Percentiles rank a stretch among this genome's conserved stretches.
Conservation (phyloP, 2,888 invertebrate species). For the Amaurobius ferox region DNA sequence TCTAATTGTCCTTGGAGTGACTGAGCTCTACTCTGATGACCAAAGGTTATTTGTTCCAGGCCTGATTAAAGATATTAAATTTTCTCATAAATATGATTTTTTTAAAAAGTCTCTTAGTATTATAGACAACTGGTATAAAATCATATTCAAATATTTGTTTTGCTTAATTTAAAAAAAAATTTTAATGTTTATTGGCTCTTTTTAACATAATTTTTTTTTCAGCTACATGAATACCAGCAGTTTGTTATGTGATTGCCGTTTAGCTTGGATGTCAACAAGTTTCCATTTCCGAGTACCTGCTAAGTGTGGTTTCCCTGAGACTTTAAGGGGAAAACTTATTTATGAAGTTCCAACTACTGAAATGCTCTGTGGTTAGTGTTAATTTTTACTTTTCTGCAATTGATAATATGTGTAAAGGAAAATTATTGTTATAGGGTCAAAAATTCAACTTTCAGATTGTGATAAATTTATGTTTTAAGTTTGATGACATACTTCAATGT, state of each 20-base stretch:
- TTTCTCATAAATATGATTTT: no score
- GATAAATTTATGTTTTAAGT: no score
- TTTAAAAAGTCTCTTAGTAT: no score
- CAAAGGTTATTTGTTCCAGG: no score
- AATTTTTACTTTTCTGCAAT: neutral
- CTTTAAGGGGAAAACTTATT: conserved; percentile 84
- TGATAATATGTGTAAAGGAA: neutral
- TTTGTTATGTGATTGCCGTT: conserved; percentile 91
- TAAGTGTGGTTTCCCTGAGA: conserved; percentile 89
- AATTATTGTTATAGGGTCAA: no score
- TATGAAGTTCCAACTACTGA: conserved; percentile 81
- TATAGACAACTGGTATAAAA: no score
- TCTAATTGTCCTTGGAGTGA: no score
- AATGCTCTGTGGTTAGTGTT: conserved; percentile 79
- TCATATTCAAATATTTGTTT: no score
- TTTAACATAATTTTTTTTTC: conserved; percentile 38
- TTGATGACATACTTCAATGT: no score
- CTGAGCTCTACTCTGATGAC: no score
- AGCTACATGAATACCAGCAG: conserved; percentile 84
- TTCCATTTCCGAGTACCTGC: conserved; percentile 82
- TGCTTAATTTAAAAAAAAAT: no score
- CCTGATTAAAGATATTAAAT: neutral
- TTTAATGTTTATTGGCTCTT: conserved; percentile 1
- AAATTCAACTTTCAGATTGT: no score
- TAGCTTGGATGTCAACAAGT: conserved; percentile 87